Evolutionary conservation across 2,888 invertebrate genomes (phyloP), one percentile per base, ranked within the genome.

Genomic region (Scaptomyza parva): DNA sequence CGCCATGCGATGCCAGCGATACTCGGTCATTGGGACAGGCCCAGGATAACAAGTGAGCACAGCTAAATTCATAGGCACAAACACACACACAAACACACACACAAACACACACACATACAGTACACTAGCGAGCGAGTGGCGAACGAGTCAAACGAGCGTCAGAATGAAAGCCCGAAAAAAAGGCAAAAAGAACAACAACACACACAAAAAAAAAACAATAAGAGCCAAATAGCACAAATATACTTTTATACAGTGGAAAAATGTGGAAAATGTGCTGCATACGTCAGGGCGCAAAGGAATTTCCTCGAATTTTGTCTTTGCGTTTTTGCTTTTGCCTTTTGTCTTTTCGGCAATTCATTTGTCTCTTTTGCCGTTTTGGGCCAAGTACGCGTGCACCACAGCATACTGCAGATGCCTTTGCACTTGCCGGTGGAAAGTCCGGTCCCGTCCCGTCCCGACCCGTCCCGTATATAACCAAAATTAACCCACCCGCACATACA

Each of bases 11-110:
- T 39, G 55, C 26, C 55, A 54, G 9, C 69, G 73, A 60, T 68
- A 84, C 76, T 88, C 87, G 89, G 88, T 88, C 89, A 88, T 89
- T 88, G 87, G 88, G 88, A 89, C 88, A 82, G 87, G 88, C 85
- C 78, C 85, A 81, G 78, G 74, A 74, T 67, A 67, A 57, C 59
- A 60, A 70, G 67, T 51, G 28, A 28, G 11, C 45, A 8, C 28
- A 28, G 37, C 17, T 37, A 37, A 17, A 37, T 17, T 37, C 37
- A 37, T 8, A 28, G 11, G 1, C 6, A n/a, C 9, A 39, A 14
- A 30, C 58, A 45, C 43, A 45, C 8, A 11, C 26, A 26, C 18
- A 41, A 3, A 14, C 7, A 30, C 43, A 14, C 14, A 22, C 6
- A 8, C 12, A 20, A 14, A 33, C 58, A 43, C n/a, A n/a, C 53